Conservation (phyloP, 2,797 vertebrate species). For the Pseudochaenichthys georgianus region DNA sequence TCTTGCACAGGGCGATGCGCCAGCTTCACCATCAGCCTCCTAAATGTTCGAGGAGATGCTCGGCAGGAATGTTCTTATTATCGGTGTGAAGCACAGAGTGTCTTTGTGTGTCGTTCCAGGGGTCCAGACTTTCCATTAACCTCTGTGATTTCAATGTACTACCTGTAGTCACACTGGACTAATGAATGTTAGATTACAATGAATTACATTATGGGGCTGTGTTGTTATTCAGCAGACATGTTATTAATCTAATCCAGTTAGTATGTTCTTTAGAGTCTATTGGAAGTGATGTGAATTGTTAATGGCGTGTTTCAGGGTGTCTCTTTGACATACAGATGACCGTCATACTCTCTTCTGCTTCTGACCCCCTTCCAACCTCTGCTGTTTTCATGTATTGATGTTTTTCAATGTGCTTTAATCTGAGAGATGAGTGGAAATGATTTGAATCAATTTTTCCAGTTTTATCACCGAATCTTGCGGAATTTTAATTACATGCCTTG, state of each 20-base stretch:
- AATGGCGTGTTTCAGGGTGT: constrained; percentile 50
- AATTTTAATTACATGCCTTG: constrained; percentile 86
- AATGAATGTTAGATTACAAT: constrained; percentile 78
- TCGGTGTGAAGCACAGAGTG: constrained; percentile 52
- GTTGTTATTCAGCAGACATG: constrained; percentile 65
- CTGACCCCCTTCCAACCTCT: constrained; percentile 42
- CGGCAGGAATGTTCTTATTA: constrained; percentile 60
- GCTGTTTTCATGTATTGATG: constrained; percentile 79
- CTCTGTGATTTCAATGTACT: constrained; percentile 80
- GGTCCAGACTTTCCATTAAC: constrained; percentile 81
- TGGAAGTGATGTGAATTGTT: constrained; percentile 43
- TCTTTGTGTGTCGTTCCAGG: constrained; percentile 65
- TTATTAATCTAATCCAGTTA: constrained; percentile 50
- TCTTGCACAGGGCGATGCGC: constrained; percentile 51
- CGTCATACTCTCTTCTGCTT: constrained; percentile 49
- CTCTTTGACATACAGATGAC: constrained; percentile 46
- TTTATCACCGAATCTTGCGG: constrained; percentile 82
- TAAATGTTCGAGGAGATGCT: constrained; percentile 66
- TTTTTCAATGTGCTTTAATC: constrained; percentile 71
- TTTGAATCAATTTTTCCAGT: constrained; percentile 83
- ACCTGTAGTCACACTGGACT: constrained; percentile 69
- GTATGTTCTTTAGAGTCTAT: constrained; percentile 39
- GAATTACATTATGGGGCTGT: constrained; percentile 65
- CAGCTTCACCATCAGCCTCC: constrained; percentile 43
- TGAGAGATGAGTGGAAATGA: constrained; percentile 80